Evolutionary conservation across 1,140 invertebrate species (phyloP), one percentile per base, ranked within the genome.

Genomic region (Diachasma alloeum): DNA sequence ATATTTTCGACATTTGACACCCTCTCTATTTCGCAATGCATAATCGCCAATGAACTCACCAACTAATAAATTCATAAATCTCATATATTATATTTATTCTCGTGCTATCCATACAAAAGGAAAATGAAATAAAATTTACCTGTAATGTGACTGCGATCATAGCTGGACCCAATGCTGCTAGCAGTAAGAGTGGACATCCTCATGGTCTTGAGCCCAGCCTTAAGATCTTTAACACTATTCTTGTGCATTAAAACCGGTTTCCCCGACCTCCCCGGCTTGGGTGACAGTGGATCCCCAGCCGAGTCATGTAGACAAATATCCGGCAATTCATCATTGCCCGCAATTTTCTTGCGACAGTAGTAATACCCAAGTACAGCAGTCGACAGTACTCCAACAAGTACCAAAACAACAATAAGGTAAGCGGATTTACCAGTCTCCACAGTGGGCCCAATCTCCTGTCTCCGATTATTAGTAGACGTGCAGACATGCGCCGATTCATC

Each of bases 131-230:
- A 53, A 42, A 31, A 17, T 26, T 53, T 70, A 88, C 88, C 88
- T 15, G 95, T 96, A 10, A 96, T 93, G 78, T 96, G 94, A 86
- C 94, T 93, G 19, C 95, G 91, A 82, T 96, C 95, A 78, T 95
- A 96, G 76, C 92, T 93, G 8, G 92, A 92, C 72, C 90, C 91
- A 78, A 92, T 91, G 71, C 91, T 91, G 19, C 91, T 91, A 3
- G 91, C 91, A 56, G 93, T 93, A 0, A 94, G 80, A 36, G 92
- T 92, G 0, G 93, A 94, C 92, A 94, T 93, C 68, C 92, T 89
- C 1, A 93, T 90, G 5, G 91, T 89, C 82, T 93, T 93, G 0
- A 92, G 78, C 75, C 87, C 78, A 79, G 89, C 82, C 83, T 92
- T 73, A 71, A 90, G n/a, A 84, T 86, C 89, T 5, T 91, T 89